Conservation (phyloP, 1,140 invertebrate species). For the Drosophila novamexicana region DNA sequence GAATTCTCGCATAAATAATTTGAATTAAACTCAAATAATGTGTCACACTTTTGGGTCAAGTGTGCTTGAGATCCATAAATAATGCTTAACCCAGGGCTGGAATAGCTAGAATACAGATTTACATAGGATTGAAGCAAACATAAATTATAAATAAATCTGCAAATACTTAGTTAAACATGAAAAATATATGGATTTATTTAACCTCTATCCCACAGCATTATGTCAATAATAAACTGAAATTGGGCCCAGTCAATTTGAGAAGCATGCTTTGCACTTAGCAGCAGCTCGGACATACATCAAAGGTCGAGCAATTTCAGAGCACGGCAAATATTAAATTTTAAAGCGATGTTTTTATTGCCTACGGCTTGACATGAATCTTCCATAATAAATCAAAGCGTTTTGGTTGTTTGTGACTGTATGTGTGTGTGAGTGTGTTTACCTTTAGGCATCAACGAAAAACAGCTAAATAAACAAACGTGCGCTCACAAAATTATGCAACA, state of each 20-base stretch:
- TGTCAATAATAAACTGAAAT: not conserved
- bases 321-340: constrained; percentile 20
- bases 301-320: not conserved
- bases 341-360: constrained; percentile 14
- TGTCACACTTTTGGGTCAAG: constrained; percentile 2
- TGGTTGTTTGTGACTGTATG: not conserved
- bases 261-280: not conserved
- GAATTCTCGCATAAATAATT: constrained; percentile 5
- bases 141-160: not conserved
- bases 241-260: not conserved
- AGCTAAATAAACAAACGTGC: constrained; percentile 54
- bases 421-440: constrained; percentile 31
- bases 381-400: constrained; percentile 52
- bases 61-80: not conserved
- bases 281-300: not conserved
- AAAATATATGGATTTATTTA: not conserved
- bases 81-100: not conserved
- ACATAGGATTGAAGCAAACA: not conserved
- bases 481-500: constrained; percentile 60
- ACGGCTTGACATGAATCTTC: constrained; percentile 25
- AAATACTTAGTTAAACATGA: not conserved
- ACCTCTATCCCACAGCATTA: not conserved
- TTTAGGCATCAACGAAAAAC: constrained; percentile 20
- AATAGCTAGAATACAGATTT: not conserved
- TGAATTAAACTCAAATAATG: not conserved